phyloP scores from a whole-genome alignment of 2,797 vertebrate species.

The Paramormyrops hopkinsi region DNA sequence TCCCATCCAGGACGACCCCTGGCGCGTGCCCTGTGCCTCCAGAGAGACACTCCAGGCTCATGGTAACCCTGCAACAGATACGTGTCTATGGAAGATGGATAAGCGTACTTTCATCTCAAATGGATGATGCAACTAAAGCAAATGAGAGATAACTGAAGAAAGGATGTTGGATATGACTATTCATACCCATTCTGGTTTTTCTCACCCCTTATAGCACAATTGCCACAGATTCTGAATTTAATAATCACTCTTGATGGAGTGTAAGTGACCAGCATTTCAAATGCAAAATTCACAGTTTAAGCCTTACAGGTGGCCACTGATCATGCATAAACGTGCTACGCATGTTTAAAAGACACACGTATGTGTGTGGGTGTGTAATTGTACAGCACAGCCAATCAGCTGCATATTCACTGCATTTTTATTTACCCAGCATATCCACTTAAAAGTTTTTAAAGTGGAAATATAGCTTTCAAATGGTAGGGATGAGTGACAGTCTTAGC shows the following conservation, averaged over 20 bases:
- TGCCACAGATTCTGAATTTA: neutral
- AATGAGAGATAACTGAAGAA: neutral
- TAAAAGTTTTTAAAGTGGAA: neutral
- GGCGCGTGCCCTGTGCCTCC: neutral
- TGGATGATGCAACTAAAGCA: neutral
- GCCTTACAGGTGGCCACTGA: neutral
- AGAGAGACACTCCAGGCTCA: neutral
- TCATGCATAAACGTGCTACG: neutral
- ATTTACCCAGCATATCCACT: neutral
- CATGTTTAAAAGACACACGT: neutral
- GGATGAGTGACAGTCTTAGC: neutral
- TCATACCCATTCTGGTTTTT: neutral
- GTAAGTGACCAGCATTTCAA: neutral
- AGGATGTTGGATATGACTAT: neutral
- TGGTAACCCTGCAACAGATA: neutral
- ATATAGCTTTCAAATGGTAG: neutral
- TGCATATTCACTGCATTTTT: neutral
- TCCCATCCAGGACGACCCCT: neutral
- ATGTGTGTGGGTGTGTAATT: neutral
- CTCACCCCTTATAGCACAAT: neutral
- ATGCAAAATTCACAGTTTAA: neutral
- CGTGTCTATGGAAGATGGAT: neutral
- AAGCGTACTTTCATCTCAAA: neutral
- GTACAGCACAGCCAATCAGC: neutral
- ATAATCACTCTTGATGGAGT: neutral